A percentile compares a stretch with the other conserved stretches of the same genome.
These are phyloP conservation scores for Rhingia rostrata DNA, from an alignment of 2,888 invertebrate species.

Conservation along the genomic window DNA sequence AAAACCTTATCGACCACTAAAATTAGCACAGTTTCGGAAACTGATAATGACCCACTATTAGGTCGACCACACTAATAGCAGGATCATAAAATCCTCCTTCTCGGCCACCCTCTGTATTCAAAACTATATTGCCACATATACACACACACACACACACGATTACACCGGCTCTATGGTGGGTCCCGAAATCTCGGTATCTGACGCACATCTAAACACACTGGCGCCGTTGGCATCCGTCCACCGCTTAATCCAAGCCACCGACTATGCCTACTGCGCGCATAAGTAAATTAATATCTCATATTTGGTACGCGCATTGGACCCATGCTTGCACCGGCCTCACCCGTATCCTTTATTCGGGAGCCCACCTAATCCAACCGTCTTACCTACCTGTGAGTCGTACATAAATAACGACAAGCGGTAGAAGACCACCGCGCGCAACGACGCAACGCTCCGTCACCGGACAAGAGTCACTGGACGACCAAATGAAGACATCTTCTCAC, in stretches of 20 bases:
- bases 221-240: conserved; percentile 66
- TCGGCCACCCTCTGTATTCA: conserved; percentile 13
- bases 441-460: conserved; percentile 2
- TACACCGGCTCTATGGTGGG: conserved; percentile 14
- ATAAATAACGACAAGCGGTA: conserved; percentile 69
- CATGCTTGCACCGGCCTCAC: conserved; percentile 9
- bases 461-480: conserved; percentile 60
- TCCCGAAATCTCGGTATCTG: conserved; percentile 34
- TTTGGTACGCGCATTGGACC: conserved; percentile 44
- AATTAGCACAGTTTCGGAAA: conserved; percentile 56
- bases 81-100: conserved; percentile 44
- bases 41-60: conserved; percentile 69
- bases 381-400: conserved; percentile 67
- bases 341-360: conserved; percentile 58
- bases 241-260: conserved; percentile 53
- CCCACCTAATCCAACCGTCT: conserved; percentile 51
- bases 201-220: conserved; percentile 67
- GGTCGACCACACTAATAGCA: conserved; percentile 65
- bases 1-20: conserved; percentile 1
- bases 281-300: conserved; percentile 73
- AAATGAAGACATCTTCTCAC: conserved; percentile 74
- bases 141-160: conserved; percentile 16
- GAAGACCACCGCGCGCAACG: conserved; percentile 29
- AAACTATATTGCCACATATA: neutral
- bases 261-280: conserved; percentile 49